Evolutionary conservation across 2,113 vertebrate species (phyloP).

Genomic region (Struthio camelus): DNA sequence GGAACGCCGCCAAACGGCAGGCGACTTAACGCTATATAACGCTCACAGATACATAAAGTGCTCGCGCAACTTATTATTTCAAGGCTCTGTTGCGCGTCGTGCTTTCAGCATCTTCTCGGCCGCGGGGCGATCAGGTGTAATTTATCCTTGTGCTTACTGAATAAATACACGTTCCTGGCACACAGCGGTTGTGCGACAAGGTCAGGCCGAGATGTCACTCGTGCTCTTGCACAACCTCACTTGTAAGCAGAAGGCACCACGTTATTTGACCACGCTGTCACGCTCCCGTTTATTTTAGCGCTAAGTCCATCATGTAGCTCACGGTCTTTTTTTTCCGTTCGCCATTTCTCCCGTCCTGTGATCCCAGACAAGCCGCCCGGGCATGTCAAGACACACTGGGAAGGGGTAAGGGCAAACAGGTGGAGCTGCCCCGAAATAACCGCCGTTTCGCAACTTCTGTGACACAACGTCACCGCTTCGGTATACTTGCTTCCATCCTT

Average conservation of each 20-base stretch:
- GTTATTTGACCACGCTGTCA: background rate
- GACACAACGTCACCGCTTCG: no score
- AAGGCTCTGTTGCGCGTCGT: background rate
- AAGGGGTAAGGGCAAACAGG: background rate
- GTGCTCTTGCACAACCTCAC: background rate
- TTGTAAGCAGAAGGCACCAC: background rate
- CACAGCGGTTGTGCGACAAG: background rate
- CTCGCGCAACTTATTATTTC: background rate
- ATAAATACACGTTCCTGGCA: background rate
- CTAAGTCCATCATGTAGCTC: background rate
- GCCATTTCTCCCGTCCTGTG: background rate
- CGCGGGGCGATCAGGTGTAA: background rate
- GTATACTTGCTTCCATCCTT: background rate
- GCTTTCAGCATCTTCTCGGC: background rate
- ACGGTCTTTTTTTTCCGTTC: background rate
- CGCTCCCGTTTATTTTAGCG: background rate
- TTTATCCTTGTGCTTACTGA: background rate
- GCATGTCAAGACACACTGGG: accelerated
- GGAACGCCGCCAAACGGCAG: background rate
- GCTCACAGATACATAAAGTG: background rate
- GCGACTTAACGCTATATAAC: no score
- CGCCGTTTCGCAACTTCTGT: background rate
- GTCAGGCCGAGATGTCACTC: background rate
- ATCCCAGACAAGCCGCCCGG: background rate
- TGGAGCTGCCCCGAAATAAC: background rate